Percentiles rank a stretch among this genome's conserved stretches.
Conservation (phyloP, 1,140 invertebrate species). For the Paralvinella palmiformis region DNA sequence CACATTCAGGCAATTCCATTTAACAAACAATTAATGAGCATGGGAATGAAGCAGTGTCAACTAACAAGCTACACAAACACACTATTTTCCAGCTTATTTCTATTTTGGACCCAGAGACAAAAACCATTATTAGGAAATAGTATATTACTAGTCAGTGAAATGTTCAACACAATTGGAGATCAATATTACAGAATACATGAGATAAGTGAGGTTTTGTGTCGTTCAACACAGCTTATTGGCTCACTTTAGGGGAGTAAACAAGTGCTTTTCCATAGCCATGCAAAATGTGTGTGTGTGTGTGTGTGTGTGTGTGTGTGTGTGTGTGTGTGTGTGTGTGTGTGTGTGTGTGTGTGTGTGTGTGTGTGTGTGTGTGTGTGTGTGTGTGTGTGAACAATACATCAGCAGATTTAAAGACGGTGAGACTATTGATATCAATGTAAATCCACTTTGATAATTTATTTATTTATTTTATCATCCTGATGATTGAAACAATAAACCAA, state of each 20-base stretch:
- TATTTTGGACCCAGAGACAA: neutral
- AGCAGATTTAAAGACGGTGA: neutral
- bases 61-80: too few species aligned
- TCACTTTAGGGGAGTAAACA: neutral
- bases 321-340: constrained; percentile 19
- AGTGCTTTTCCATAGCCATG: neutral
- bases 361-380: constrained; percentile 9
- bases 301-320: constrained; percentile 17
- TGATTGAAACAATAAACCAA: too few species aligned
- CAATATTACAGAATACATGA: too few species aligned
- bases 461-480: neutral
- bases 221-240: neutral
- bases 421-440: neutral
- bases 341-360: constrained; percentile 18
- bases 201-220: neutral
- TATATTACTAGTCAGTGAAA: neutral
- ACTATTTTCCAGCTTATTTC: too few species aligned
- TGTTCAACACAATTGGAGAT: too few species aligned
- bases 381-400: neutral
- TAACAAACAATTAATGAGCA: too few species aligned
- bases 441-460: neutral
- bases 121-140: neutral
- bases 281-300: neutral
- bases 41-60: too few species aligned
- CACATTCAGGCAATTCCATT: too few species aligned